Conservation (phyloP, 2,888 invertebrate species). For the Stenoptilia bipunctidactyla region DNA sequence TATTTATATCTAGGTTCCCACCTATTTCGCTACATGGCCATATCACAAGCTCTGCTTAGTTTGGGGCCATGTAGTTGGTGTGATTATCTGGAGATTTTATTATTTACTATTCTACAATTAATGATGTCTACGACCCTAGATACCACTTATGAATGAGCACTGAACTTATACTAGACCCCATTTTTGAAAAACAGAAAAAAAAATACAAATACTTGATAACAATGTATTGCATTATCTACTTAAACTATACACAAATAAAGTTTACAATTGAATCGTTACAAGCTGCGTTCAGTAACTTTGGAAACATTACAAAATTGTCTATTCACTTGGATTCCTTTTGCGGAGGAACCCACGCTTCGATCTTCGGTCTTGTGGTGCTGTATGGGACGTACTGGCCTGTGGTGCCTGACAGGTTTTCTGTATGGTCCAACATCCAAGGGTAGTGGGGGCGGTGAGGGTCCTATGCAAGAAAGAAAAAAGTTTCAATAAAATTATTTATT, state of each 20-base stretch:
- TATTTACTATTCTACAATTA: too few species aligned
- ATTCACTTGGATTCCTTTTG: constrained; percentile 12
- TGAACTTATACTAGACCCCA: too few species aligned
- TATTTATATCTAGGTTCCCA: too few species aligned
- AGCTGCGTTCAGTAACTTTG: too few species aligned
- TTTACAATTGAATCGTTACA: too few species aligned
- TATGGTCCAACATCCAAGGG: constrained; percentile 89
- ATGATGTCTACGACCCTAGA: too few species aligned
- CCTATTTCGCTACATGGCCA: too few species aligned
- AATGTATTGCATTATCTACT: constrained; percentile 48
- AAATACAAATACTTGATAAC: constrained; percentile 9
- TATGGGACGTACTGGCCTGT: constrained; percentile 89
- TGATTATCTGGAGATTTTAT: too few species aligned
- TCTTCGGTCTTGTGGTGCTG: constrained; percentile 87
- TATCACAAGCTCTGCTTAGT: too few species aligned
- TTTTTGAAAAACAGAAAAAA: too few species aligned
- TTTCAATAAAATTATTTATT: background rate
- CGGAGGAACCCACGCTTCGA: constrained; percentile 85
- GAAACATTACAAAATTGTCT: background rate
- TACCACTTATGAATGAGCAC: too few species aligned
- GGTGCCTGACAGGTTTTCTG: constrained; percentile 89
- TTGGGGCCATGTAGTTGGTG: too few species aligned
- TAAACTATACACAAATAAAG: constrained; percentile 23
- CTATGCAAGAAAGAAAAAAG: constrained; percentile 29
- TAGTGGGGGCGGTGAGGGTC: constrained; percentile 82